Evolutionary conservation across 2,797 vertebrate species (phyloP), one percentile per base, ranked within the genome.

Genomic region (Lagocephalus sceleratus): DNA sequence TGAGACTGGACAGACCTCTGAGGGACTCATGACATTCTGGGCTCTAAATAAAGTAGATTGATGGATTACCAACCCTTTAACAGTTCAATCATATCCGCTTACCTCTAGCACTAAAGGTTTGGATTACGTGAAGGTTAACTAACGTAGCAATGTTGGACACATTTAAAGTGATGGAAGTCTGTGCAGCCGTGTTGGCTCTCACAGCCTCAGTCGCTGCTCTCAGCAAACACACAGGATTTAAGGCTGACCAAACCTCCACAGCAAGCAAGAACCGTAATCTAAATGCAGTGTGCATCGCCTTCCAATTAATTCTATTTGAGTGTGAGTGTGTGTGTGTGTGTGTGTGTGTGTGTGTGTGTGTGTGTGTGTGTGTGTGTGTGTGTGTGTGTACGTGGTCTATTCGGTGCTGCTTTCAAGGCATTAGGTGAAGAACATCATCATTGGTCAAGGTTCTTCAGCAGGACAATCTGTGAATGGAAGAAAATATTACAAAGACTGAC

Each of bases 261-360:
- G 42, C 52, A 19, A 57, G 52, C 52, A 26, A 16, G 9, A 48
- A 39, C 44, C 71, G 38, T 17, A 5, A 60, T 66, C 52, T 59
- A 57, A 51, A 66, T 42, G 47, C 57, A 66, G 42, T 38, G 47
- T 54, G 43, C 44, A 50, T 47, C 55, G 35, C 48, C 9, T 20
- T 47, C 51, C 52, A 58, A 71, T 76, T 75, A 66, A 77, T 66
- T 68, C 47, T 51, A 53, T 63, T 47, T 60, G 41, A 70, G 60
- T 70, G 51, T 63, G 55, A 59, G 58, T 26, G 14, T 14, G 25
- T 73, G 67, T 71, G 40, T 43, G 3, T 26, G 47, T 26, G 50
- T 16, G 42, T 14, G 49, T 66, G 60, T 50, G 26, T 57, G 50
- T 43, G 54, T n/a, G n/a, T n/a, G n/a, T n/a, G n/a, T n/a, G n/a